phyloP scores from a whole-genome alignment of 2,888 invertebrate species.

The Dinocampus coccinellae region DNA sequence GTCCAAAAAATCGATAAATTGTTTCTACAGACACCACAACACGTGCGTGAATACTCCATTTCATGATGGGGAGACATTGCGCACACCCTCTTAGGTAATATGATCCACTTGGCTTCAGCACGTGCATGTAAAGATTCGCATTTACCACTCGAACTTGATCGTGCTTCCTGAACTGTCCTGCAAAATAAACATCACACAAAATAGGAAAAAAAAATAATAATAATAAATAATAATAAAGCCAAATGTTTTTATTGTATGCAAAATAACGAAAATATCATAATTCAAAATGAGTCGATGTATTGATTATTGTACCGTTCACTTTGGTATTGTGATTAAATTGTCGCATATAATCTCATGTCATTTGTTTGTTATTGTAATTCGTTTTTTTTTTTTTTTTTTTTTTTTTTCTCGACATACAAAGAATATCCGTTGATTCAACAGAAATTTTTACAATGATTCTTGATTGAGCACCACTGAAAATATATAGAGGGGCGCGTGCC shows the following conservation, averaged over 20 bases:
- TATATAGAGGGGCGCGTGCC: constrained; percentile 65
- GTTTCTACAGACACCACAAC: constrained; percentile 47
- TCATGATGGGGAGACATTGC: constrained; percentile 9
- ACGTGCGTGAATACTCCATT: background rate
- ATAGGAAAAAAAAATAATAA: no score
- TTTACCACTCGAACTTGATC: background rate
- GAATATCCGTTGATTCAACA: background rate
- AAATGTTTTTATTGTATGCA: no score
- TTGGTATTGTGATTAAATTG: no score
- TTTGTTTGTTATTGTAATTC: no score
- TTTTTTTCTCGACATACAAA: no score
- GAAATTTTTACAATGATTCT: constrained; percentile 21
- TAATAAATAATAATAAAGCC: no score
- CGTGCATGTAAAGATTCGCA: constrained; percentile 47
- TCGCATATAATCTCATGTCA: no score
- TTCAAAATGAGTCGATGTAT: no score
- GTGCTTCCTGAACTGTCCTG: background rate
- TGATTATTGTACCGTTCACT: no score
- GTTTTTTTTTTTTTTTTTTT: no score
- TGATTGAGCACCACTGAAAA: constrained; percentile 56
- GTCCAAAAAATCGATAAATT: constrained; percentile 48
- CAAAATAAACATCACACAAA: background rate
- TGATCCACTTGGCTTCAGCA: constrained; percentile 57
- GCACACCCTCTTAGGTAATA: constrained; percentile 51
- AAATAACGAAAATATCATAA: no score